phyloP scores from a whole-genome alignment of 2,797 vertebrate genomes.

The Eidolon dupreanum region DNA sequence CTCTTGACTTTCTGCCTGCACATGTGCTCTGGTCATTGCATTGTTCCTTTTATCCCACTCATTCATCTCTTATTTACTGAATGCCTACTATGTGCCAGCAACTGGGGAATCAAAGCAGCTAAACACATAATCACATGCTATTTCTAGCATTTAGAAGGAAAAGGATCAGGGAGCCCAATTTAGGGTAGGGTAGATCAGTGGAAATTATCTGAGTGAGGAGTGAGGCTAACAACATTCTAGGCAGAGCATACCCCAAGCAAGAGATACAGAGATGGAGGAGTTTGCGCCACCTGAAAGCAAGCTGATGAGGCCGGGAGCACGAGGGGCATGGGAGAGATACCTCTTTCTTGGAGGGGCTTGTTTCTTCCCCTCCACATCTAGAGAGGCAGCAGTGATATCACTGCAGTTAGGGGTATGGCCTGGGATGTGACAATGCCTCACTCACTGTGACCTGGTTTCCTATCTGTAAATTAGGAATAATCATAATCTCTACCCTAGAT shows the following conservation, averaged over 20 bases:
- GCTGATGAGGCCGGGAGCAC: no score
- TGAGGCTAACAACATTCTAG: not conserved
- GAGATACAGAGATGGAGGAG: not conserved
- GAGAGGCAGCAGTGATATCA: not conserved
- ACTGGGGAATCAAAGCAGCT: not conserved
- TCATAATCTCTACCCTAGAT: not conserved
- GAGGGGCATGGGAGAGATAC: no score
- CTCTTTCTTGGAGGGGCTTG: no score
- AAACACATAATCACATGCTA: not conserved
- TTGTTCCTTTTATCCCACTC: not conserved
- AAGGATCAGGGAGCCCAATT: not conserved
- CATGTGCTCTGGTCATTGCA: not conserved
- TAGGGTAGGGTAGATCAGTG: not conserved
- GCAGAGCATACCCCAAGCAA: not conserved
- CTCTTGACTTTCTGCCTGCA: not conserved
- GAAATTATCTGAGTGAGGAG: not conserved
- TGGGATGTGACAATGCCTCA: not conserved
- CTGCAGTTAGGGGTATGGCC: not conserved
- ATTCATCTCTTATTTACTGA: not conserved
- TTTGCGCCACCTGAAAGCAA: not conserved
- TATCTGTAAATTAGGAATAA: not conserved
- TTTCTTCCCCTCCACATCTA: not conserved
- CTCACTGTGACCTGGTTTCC: not conserved
- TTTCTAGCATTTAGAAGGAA: not conserved
- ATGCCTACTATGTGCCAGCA: not conserved